Base-by-base conservation (phyloP, 2,888 invertebrate genomes). In the Notodonta ziczac region DNA sequence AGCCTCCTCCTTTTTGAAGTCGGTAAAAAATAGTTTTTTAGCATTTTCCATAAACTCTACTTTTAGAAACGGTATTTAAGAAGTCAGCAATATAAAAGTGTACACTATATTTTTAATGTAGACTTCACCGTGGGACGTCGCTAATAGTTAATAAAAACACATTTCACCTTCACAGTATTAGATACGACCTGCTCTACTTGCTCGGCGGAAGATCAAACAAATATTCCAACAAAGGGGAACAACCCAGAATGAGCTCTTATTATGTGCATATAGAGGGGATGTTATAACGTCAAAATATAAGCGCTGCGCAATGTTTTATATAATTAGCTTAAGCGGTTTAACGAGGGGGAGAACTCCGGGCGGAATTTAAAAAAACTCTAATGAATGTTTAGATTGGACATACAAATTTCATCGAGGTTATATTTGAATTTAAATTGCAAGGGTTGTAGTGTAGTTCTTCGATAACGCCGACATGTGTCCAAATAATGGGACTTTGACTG, bases 241-340 rank as follows among this genome's bases (percentile, higher is more conserved):
- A 77, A 78, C 71, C 78, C 74, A 79, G 82, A 87, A 88, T 81
- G 81, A 84, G 83, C 84, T 82, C 82, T 86, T 87, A 86, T 87
- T 88, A 88, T 87, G 83, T 87, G 83, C 85, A 85, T 85, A 84
- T 84, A 84, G 74, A 83, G 81, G 85, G 86, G 84, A 76, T 68
- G 69, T 70, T 74, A 76, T 81, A 81, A 77, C 77, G 70, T 78
- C 81, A 81, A 80, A 86, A 82, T 84, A 80, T 84, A 83, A 82
- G 83, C 85, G 81, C 81, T 82, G 81, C 84, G 64, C 85, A 83
- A 87, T 89, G 89, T 90, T 91, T 86, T 87, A 89, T 89, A 84
- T 91, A 91, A 93, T 93, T 93, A 93, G 90, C 89, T 87, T 88
- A 91, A 91, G 91, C 89, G 87, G 87, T 88, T 91, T 89, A 89